Base-by-base conservation (phyloP, 2,888 invertebrate genomes). In the Theristus sp. region DNA sequence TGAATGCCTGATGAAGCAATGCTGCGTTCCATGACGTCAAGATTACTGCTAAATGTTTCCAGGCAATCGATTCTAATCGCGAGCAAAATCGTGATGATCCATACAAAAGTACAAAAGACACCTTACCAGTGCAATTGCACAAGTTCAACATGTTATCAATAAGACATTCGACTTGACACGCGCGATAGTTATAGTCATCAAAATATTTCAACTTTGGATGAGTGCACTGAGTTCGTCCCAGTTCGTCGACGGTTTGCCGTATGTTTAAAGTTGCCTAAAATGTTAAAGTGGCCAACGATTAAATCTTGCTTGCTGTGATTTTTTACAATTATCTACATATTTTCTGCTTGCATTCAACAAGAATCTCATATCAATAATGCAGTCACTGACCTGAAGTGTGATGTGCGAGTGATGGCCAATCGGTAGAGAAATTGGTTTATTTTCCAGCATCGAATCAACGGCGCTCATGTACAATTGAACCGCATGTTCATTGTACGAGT, bases 151-250 rank as follows among this genome's bases (percentile, higher is more conserved):
- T 27, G 49, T 17, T n/a, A 28, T 60, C 56, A 2, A 60, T 26
- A 26, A 60, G 25, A 29, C 60, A 60, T 28, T 60, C 60, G 22
- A 60, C 60, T 26, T 60, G 60, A 27, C 60, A 60, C 20, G 13
- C 25, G 13, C 31, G 38, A 22, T 56, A 60, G 38, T 22, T 56
- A 47, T 60, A 60, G 22, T 47, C 24, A 30, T 38, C 27, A 29
- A 60, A 60, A 25, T 56, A 56, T 25, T 60, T 60, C 25, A 60
- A 30, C 27, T 38, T 38, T 22, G 31, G n/a, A 2, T 46, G 25
- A 1, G 10, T n/a, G 47, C 60, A 60, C 2, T 20, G 2, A 1
- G 28, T 1, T 27, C 56, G 25, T 2, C 56, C 60, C 47, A 60
- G 22, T 28, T 46, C 54, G 25, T 56, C 60, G 20, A 17, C 1